Percentiles rank a stretch among this genome's conserved stretches.
Evolutionary conservation across 2,888 invertebrate species (phyloP).

Genomic region (Boloria selene): DNA sequence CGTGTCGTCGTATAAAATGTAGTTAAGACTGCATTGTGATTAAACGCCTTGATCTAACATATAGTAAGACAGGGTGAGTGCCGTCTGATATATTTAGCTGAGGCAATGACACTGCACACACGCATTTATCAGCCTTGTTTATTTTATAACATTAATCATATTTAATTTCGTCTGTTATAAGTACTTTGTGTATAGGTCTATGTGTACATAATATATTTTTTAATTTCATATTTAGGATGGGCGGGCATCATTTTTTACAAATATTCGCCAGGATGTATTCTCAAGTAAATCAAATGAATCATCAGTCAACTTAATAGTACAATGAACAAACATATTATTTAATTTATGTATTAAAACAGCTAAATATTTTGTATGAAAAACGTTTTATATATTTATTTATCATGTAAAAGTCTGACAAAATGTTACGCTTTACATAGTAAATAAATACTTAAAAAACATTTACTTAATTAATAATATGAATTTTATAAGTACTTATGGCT

Average conservation of each 20-base stretch:
- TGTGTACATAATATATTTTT: neutral
- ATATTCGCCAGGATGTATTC: no score
- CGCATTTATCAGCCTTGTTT: conserved; percentile 37
- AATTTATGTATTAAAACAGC: no score
- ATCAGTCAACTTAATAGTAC: no score
- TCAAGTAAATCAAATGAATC: no score
- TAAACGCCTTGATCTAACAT: conserved; percentile 31
- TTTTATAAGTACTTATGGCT: no score
- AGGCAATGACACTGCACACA: conserved; percentile 47
- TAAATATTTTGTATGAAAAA: neutral
- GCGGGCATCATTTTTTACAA: no score
- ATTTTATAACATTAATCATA: conserved; percentile 37
- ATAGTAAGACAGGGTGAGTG: conserved; percentile 32
- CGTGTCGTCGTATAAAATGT: neutral
- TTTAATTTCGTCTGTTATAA: conserved; percentile 12
- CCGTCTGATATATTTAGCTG: conserved; percentile 43
- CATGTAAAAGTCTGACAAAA: no score
- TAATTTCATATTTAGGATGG: no score
- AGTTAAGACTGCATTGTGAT: neutral
- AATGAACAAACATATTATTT: no score
- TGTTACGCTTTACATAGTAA: neutral
- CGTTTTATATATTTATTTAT: neutral
- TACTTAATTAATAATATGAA: no score
- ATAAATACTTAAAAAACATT: conserved; percentile 1
- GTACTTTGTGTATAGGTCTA: conserved; percentile 3